phyloP scores from a whole-genome alignment of 2,888 invertebrate genomes.

The Acleris holmiana region DNA sequence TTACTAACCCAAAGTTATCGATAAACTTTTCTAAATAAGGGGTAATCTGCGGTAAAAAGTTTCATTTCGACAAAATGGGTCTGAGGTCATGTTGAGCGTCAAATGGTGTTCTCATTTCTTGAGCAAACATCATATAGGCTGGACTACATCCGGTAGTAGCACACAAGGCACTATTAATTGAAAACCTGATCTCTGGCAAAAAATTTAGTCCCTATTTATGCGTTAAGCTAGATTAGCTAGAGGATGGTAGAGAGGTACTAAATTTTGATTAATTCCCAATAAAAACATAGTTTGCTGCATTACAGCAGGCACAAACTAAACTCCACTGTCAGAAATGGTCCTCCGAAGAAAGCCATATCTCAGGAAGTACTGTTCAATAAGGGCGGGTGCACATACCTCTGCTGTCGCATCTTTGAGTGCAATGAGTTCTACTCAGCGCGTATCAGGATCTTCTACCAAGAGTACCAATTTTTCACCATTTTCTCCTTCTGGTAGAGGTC shows the following conservation, averaged over 20 bases:
- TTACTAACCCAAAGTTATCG: conserved; percentile 9
- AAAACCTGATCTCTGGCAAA: conserved; percentile 45
- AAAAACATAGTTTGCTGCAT: conserved; percentile 44
- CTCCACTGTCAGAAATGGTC: conserved; percentile 44
- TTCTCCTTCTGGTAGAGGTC: conserved; percentile 35
- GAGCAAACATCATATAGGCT: conserved; percentile 47
- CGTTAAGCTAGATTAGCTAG: conserved; percentile 46
- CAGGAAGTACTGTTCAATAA: conserved; percentile 20
- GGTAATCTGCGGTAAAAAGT: conserved; percentile 40
- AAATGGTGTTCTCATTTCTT: no score
- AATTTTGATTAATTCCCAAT: conserved; percentile 39
- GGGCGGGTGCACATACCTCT: conserved; percentile 37
- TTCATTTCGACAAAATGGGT: conserved; percentile 30
- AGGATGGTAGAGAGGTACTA: conserved; percentile 54
- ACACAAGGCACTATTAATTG: conserved; percentile 44
- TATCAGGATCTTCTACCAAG: conserved; percentile 40
- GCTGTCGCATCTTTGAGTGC: conserved; percentile 39
- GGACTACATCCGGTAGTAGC: conserved; percentile 42
- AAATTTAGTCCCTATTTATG: conserved; percentile 37
- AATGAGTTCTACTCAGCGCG: conserved; percentile 42
- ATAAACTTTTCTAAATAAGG: conserved; percentile 33
- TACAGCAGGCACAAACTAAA: conserved; percentile 44
- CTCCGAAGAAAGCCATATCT: conserved; percentile 43
- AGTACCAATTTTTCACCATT: conserved; percentile 40
- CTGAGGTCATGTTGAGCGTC: conserved; percentile 37